A percentile compares a stretch with the other conserved stretches of the same genome.
Evolutionary conservation across 2,888 invertebrate genomes (phyloP).

Genomic region (Cerastis leucographa): DNA sequence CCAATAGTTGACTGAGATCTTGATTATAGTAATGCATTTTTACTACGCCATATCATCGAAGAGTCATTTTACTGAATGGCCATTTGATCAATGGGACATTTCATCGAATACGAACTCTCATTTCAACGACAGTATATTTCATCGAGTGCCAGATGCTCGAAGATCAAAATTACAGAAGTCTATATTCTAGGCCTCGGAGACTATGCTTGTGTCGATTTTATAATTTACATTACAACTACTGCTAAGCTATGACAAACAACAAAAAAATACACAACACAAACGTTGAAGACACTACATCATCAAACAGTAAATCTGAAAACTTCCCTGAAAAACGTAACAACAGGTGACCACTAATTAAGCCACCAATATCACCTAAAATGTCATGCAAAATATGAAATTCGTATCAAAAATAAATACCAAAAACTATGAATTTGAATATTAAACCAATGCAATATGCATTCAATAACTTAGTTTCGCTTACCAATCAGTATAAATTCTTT

Average conservation of each 20-base stretch:
- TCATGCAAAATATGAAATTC: not conserved
- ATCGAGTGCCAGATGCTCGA: too few species aligned
- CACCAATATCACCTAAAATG: not conserved
- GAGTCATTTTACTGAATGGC: too few species aligned
- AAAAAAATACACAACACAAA: not conserved
- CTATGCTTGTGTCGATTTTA: not conserved
- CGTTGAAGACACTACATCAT: not conserved
- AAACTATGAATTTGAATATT: not conserved
- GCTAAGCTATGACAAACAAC: not conserved
- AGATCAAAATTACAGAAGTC: too few species aligned
- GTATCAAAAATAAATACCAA: slow-evolving; percentile 3
- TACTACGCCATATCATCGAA: too few species aligned
- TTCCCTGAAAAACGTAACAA: not conserved
- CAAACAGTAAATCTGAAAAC: not conserved
- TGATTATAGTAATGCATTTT: too few species aligned
- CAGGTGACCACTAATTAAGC: not conserved
- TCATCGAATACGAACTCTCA: too few species aligned
- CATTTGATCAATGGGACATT: too few species aligned
- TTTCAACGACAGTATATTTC: too few species aligned
- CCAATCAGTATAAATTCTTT: slow-evolving; percentile 73
- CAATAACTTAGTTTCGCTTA: slow-evolving; percentile 60
- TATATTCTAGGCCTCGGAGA: not conserved
- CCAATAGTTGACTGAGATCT: too few species aligned
- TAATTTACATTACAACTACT: not conserved
- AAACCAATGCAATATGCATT: slow-evolving; percentile 32